phyloP scores from a whole-genome alignment of 2,797 vertebrate genomes.

The Sebastolobus alascanus region DNA sequence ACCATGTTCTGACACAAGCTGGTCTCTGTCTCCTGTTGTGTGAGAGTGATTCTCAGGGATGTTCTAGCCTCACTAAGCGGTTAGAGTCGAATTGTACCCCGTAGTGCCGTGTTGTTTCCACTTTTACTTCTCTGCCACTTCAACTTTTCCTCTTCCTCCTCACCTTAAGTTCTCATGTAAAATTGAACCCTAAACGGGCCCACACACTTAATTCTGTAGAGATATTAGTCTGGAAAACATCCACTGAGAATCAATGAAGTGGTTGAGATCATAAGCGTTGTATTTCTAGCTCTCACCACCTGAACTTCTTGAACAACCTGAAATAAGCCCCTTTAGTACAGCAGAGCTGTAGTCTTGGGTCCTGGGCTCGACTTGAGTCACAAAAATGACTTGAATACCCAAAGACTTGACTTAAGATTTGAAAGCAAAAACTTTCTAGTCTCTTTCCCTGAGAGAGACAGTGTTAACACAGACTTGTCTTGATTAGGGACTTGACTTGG shows the following conservation, averaged over 20 bases:
- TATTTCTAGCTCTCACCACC: too few relatives aligned
- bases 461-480: too few relatives aligned
- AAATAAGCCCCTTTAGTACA: too few relatives aligned
- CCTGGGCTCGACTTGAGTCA: too few relatives aligned
- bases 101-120: constrained; percentile 57
- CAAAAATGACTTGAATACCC: too few relatives aligned
- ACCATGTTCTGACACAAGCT: not conserved
- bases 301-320: too few relatives aligned
- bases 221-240: not conserved
- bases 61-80: constrained; percentile 21
- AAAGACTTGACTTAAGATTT: too few relatives aligned
- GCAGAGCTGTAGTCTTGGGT: too few relatives aligned
- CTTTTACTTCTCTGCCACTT: constrained; percentile 19
- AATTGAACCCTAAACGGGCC: not conserved
- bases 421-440: too few relatives aligned
- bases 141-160: not conserved
- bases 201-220: not conserved
- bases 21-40: not conserved
- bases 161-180: too few relatives aligned
- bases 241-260: not conserved
- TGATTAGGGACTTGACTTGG: too few relatives aligned
- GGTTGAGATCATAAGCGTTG: not conserved
- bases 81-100: constrained; percentile 29
- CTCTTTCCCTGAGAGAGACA: too few relatives aligned
- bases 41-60: constrained; percentile 10